Evolutionary conservation across 1,140 invertebrate genomes (phyloP).

Genomic region (Hetaerina americana): DNA sequence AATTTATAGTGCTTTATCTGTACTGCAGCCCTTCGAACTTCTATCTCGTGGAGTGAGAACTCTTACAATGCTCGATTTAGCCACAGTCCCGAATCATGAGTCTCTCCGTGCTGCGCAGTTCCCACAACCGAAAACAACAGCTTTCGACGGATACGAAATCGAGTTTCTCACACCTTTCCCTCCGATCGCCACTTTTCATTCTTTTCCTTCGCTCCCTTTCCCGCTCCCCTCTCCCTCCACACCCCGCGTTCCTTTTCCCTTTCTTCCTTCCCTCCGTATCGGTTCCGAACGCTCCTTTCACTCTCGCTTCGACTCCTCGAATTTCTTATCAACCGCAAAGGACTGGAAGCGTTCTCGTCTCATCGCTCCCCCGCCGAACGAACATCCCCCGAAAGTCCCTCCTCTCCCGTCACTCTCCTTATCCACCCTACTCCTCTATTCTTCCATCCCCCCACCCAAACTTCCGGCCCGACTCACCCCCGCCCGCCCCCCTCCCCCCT

Average conservation of each 20-base stretch:
- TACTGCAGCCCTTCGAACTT: too few species aligned
- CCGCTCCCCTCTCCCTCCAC: background rate
- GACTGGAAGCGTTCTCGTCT: too few species aligned
- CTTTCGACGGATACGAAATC: background rate
- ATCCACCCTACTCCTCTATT: background rate
- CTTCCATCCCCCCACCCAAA: background rate
- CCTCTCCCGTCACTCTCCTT: background rate
- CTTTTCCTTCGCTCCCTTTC: background rate
- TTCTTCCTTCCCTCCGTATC: background rate
- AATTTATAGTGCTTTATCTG: too few species aligned
- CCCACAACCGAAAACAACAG: background rate
- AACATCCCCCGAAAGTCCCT: background rate
- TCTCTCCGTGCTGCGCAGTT: too few species aligned
- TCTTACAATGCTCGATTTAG: too few species aligned
- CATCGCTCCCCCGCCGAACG: background rate
- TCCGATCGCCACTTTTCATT: background rate
- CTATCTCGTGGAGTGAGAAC: too few species aligned
- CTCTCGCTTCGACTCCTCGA: background rate
- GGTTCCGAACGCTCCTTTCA: background rate
- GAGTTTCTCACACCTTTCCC: background rate
- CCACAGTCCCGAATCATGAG: too few species aligned
- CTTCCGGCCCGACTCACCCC: too few species aligned
- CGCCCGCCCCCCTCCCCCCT: too few species aligned
- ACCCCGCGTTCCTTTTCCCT: background rate
- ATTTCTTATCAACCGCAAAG: too few species aligned